Evolutionary conservation across 1,140 invertebrate species (phyloP), one percentile per base, ranked within the genome.

Genomic region (Scaptomyza graminum): DNA sequence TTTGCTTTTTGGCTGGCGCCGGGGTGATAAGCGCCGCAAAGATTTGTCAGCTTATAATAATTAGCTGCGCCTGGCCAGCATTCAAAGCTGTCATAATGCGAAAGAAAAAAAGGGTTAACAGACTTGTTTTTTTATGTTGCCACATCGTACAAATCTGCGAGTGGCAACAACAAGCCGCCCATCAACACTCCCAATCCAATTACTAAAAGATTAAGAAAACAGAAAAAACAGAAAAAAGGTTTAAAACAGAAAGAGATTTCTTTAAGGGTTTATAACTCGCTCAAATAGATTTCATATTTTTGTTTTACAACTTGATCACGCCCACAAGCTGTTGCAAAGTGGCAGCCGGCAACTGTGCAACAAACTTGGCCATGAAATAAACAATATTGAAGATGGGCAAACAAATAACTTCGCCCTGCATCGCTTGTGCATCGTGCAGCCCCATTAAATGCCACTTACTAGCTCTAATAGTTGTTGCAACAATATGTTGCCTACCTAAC

Each of bases 391-490:
- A 37, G 6, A 50, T 15, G 39, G 13, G 9, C n/a, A 51, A 44
- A 50, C 71, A 43, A 68, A 63, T 44, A 51, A 50, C 28, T 16
- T 34, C 31, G 9, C 3, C 6, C 31, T 34, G n/a, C n/a, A n/a
- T n/a, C n/a, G n/a, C n/a, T 2, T 7, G 8, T 6, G 7, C 25
- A 61, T 52, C 62, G 44, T 57, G 77, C 64, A 64, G 70, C 63
- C 60, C 74, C 68, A 87, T 87, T 87, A 87, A 87, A 87, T 88
- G 82, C 75, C 79, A 83, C 75, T 87, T 87, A 88, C 83, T 76
- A 66, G 73, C 72, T 73, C 63, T 88, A 83, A 87, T 88, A 83
- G 83, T 87, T 34, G 31, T 83, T 75, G 71, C 83, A 76, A 82
- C 83, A 87, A 88, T 83, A 87, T 79, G 79, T 60, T 68, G 41